Evolutionary conservation across 2,797 vertebrate species (phyloP).

Genomic region (Argentina silus): DNA sequence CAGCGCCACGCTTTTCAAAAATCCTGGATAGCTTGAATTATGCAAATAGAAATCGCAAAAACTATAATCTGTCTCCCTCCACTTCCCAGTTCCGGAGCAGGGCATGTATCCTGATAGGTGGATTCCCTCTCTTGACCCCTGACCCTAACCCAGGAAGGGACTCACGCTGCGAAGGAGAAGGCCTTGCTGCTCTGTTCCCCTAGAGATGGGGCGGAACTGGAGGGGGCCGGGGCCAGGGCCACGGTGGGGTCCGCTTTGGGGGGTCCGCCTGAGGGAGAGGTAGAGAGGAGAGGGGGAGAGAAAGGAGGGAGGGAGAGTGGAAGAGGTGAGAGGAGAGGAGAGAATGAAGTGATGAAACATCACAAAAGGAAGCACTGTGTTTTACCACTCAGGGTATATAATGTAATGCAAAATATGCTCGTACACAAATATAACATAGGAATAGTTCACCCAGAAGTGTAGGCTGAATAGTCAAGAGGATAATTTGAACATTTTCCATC

Average conservation of each 20-base stretch:
- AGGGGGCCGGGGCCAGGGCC: constrained; percentile 18
- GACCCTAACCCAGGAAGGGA: constrained; percentile 11
- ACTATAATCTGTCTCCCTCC: not conserved
- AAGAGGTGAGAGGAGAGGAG: not conserved
- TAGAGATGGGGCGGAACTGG: constrained; percentile 38
- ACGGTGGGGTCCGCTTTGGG: constrained; percentile 62
- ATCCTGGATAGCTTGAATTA: no score
- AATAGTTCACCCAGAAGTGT: not conserved
- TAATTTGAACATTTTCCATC: not conserved
- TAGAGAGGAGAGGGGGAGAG: not conserved
- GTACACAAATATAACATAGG: not conserved
- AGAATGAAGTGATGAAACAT: no score
- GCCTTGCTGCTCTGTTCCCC: constrained; percentile 69
- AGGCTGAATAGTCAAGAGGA: not conserved
- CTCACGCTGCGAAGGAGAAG: constrained; percentile 75
- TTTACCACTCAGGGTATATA: not conserved
- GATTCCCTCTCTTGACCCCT: not conserved
- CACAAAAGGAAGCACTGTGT: no score
- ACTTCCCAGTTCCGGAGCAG: no score
- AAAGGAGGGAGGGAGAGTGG: not conserved
- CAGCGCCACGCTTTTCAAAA: no score
- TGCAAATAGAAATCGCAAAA: no score
- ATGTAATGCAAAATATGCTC: not conserved
- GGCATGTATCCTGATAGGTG: not conserved
- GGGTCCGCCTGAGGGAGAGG: constrained; percentile 44